Evolutionary conservation across 2,113 vertebrate species (phyloP).

Genomic region (Mystacornis crossleyi): DNA sequence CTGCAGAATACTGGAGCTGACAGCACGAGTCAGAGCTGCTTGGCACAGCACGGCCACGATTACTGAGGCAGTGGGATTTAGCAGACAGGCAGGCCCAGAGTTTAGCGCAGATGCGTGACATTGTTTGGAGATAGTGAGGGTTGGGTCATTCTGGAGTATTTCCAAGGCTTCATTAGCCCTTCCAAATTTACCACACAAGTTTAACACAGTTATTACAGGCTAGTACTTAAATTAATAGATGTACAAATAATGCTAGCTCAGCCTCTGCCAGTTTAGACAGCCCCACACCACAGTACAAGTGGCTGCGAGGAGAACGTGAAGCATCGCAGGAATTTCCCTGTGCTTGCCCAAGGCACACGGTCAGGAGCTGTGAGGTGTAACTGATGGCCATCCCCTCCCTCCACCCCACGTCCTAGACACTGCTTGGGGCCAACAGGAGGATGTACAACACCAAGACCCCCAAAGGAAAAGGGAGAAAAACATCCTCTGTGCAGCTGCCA

Average conservation of each 20-base stretch:
- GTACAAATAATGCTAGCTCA: neutral
- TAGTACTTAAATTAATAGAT: neutral
- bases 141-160: neutral
- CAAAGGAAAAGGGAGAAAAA: neutral
- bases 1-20: neutral
- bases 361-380: neutral
- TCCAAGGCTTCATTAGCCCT: neutral
- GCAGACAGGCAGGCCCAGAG: neutral
- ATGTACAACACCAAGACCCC: neutral
- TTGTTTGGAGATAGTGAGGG: neutral
- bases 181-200: neutral
- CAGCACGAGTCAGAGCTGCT: neutral
- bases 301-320: rapidly evolving
- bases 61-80: neutral
- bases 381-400: rapidly evolving
- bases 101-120: neutral
- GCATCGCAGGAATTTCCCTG: neutral
- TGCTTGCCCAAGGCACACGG: rapidly evolving
- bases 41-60: neutral
- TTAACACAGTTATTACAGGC: neutral
- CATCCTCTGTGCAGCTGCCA: neutral
- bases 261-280: neutral
- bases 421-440: neutral
- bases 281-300: neutral
- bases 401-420: neutral